A percentile compares a stretch with the other conserved stretches of the same genome.
Conservation (phyloP, 2,797 vertebrate species). For the Manis javanica region DNA sequence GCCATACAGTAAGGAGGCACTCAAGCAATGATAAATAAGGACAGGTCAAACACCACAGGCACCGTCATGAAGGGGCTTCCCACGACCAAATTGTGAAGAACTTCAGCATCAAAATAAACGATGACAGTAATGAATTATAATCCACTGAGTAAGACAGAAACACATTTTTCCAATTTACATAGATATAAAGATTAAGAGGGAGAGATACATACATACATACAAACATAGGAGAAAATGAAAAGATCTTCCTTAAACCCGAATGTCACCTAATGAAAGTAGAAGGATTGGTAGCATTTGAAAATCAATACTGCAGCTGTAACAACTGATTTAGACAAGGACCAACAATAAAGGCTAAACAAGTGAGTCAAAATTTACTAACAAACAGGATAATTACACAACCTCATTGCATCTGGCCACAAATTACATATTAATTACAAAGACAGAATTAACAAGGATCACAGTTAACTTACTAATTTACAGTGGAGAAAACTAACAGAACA, state of each 20-base stretch:
- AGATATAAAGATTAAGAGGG: neutral
- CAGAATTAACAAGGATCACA: neutral
- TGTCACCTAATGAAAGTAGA: neutral
- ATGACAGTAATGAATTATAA: neutral
- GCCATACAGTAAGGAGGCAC: neutral
- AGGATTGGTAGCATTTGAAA: neutral
- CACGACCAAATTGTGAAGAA: neutral
- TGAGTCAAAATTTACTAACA: neutral
- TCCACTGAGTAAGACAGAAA: neutral
- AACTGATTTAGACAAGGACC: neutral
- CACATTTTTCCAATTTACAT: neutral
- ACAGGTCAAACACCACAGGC: neutral
- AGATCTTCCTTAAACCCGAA: neutral
- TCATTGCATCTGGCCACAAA: neutral
- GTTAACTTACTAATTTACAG: neutral
- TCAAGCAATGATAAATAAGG: neutral
- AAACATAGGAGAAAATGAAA: neutral
- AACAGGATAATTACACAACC: neutral
- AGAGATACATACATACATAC: neutral
- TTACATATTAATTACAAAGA: slow-evolving; percentile 1
- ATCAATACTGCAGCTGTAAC: neutral
- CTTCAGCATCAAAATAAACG: neutral
- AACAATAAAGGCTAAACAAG: neutral
- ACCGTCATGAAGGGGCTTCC: neutral
- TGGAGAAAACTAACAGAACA: neutral